Conservation (phyloP, 2,797 vertebrate species). For the Oreortyx pictus region DNA sequence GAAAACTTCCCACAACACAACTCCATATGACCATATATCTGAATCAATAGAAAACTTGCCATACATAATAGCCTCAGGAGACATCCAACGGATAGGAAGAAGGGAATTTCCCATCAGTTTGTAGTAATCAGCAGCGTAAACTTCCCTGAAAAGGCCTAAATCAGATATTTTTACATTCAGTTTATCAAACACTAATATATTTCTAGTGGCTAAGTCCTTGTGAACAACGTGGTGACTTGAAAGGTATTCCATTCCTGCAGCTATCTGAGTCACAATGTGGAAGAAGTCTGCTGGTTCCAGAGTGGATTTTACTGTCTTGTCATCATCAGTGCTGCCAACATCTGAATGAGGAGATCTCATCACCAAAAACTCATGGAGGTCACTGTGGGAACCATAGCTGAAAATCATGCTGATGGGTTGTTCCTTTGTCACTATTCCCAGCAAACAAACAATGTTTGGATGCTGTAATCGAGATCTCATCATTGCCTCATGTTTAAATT, state of each 20-base stretch:
- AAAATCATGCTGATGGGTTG: constrained; percentile 96
- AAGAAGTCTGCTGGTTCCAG: constrained; percentile 94
- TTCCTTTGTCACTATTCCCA: constrained; percentile 93
- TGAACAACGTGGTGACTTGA: constrained; percentile 93
- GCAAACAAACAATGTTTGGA: constrained; percentile 90
- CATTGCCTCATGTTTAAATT: constrained; percentile 93
- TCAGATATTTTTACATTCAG: constrained; percentile 93
- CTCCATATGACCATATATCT: constrained; percentile 96
- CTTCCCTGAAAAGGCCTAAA: constrained; percentile 93
- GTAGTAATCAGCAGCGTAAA: constrained; percentile 97
- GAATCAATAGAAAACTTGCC: constrained; percentile 95
- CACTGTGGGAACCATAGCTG: constrained; percentile 89
- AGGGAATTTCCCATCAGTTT: constrained; percentile 88
- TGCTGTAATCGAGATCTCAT: constrained; percentile 91
- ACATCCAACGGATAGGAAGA: constrained; percentile 97
- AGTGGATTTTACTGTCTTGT: constrained; percentile 91
- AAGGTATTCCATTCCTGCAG: constrained; percentile 96
- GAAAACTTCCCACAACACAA: constrained; percentile 96
- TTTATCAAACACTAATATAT: constrained; percentile 93
- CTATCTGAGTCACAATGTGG: constrained; percentile 91
- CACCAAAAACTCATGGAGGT: constrained; percentile 95
- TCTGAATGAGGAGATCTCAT: constrained; percentile 96
- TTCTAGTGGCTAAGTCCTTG: constrained; percentile 95
- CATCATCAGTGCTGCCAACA: constrained; percentile 94
- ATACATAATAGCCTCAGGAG: constrained; percentile 92